Evolutionary conservation across 2,888 invertebrate species (phyloP).

Genomic region (Neoitamus cyanurus): DNA sequence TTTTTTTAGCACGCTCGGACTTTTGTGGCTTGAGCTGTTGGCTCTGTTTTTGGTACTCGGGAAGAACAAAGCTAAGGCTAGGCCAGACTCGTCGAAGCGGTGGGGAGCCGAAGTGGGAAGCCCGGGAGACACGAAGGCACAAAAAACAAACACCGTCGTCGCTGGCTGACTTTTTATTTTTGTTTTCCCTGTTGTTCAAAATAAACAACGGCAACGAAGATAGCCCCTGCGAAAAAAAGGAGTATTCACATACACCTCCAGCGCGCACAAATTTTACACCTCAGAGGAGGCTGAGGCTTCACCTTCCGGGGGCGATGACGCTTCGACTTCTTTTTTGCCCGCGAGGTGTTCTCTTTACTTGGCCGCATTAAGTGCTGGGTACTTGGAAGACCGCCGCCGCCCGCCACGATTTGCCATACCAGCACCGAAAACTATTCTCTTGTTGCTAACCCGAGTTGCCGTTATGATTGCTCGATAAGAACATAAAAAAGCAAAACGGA

Average conservation of each 20-base stretch:
- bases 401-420: background rate
- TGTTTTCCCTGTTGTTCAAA: conserved; percentile 19
- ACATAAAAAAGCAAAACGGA: background rate
- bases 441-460: conserved; percentile 41
- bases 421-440: background rate
- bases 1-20: background rate
- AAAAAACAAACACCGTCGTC: conserved; percentile 18
- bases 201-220: conserved; percentile 9
- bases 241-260: conserved; percentile 37
- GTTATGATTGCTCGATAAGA: conserved; percentile 34
- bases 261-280: conserved; percentile 36
- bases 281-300: conserved; percentile 33
- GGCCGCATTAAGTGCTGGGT: background rate
- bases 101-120: background rate
- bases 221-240: background rate
- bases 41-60: background rate
- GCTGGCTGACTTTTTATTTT: background rate
- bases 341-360: background rate
- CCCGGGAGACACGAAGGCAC: background rate
- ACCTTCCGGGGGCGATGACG: conserved; percentile 40
- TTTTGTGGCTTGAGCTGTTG: background rate
- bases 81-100: background rate
- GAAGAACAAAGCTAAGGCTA: background rate
- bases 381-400: background rate
- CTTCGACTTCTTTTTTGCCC: background rate